Evolutionary conservation across 2,888 invertebrate species (phyloP).

Genomic region (Melipona bicolor): DNA sequence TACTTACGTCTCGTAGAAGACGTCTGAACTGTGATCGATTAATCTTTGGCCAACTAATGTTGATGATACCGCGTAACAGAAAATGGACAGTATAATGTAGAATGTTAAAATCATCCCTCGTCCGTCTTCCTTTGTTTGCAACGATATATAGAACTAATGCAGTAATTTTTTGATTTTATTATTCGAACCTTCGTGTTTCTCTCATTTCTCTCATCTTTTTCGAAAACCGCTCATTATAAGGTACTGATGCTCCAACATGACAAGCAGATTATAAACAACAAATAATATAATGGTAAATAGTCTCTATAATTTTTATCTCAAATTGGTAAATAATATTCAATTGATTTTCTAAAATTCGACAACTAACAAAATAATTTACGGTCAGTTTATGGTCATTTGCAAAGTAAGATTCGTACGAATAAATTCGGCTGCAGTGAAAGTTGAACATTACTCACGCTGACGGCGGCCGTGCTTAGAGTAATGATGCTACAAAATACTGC

Average conservation of each 20-base stretch:
- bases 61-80: rapidly evolving
- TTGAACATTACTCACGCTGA: neutral
- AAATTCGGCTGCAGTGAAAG: neutral
- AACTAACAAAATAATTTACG: neutral
- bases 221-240: too few species aligned
- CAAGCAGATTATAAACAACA: too few species aligned
- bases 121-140: neutral
- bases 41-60: neutral
- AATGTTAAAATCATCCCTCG: rapidly evolving
- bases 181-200: neutral
- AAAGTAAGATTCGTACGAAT: neutral
- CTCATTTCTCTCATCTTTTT: too few species aligned
- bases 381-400: neutral
- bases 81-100: rapidly evolving
- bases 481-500: rapidly evolving
- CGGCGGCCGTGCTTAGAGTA: rapidly evolving
- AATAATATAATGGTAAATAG: too few species aligned
- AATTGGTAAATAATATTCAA: neutral
- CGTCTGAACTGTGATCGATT: neutral
- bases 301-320: too few species aligned
- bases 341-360: neutral
- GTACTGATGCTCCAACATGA: too few species aligned
- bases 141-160: neutral
- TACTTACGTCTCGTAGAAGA: neutral
- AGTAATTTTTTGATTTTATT: neutral